phyloP scores from a whole-genome alignment of 2,113 vertebrate species.

The Rhabdomys dilectus region DNA sequence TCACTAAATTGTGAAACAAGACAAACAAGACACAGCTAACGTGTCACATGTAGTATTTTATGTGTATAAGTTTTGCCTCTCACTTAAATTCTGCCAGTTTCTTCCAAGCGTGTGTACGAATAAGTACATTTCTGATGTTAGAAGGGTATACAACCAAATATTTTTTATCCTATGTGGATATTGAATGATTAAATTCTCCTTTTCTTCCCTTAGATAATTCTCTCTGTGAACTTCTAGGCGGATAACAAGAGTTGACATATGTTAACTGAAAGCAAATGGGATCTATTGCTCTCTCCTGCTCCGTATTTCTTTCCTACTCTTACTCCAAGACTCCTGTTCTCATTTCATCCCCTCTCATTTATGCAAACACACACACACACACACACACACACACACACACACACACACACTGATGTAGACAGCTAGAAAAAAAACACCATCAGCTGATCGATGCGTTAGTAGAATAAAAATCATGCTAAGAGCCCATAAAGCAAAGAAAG shows the following conservation, averaged over 20 bases:
- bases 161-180: constrained; percentile 25
- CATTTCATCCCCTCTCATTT: neutral
- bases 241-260: constrained; percentile 40
- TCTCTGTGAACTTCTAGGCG: constrained; percentile 43
- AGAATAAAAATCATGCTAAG: constrained; percentile 52
- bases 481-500: constrained; percentile 59
- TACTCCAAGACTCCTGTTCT: neutral
- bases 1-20: neutral
- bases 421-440: constrained; percentile 24
- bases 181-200: constrained; percentile 43
- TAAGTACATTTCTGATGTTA: constrained; percentile 44
- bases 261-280: constrained; percentile 35
- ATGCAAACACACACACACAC: neutral
- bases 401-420: neutral
- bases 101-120: neutral
- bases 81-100: neutral
- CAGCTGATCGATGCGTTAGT: constrained; percentile 22
- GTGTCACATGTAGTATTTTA: neutral
- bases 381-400: neutral
- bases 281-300: neutral
- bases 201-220: constrained; percentile 34
- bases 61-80: neutral
- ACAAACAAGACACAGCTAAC: neutral
- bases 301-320: neutral
- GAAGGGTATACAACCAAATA: constrained; percentile 7